A percentile compares a stretch with the other conserved stretches of the same genome.
phyloP scores from a whole-genome alignment of 2,888 invertebrate genomes.

The Eupeodes luniger region DNA sequence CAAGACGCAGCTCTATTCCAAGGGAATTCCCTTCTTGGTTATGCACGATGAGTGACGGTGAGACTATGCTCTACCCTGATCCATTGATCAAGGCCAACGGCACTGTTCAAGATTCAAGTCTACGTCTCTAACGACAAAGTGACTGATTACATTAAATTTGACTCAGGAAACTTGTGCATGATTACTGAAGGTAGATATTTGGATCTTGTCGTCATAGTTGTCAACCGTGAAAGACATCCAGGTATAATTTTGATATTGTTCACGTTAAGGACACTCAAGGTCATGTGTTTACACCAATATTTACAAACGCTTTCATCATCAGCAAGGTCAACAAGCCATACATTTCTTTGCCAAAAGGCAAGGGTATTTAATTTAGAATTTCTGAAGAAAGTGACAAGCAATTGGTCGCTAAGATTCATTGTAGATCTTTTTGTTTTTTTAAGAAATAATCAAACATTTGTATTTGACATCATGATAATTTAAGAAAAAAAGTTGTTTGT shows the following conservation, averaged over 20 bases:
- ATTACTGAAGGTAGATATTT: conserved; percentile 99
- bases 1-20: conserved; percentile 94
- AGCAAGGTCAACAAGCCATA: conserved; percentile 99
- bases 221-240: conserved; percentile 98
- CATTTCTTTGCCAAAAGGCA: conserved; percentile 98
- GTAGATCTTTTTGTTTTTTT: conserved; percentile 78
- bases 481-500: conserved; percentile 38
- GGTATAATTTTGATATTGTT: conserved; percentile 99
- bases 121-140: conserved; percentile 97
- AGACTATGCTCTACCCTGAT: conserved; percentile 99
- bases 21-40: conserved; percentile 96
- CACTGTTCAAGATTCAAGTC: conserved; percentile 96
- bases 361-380: conserved; percentile 98
- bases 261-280: conserved; percentile 98
- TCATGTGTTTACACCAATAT: conserved; percentile 98
- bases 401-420: conserved; percentile 93
- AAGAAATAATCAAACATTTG: conserved; percentile 66
- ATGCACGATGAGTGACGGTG: conserved; percentile 95
- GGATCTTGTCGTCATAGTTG: conserved; percentile 99
- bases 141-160: conserved; percentile 99
- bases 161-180: conserved; percentile 99
- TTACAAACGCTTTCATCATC: conserved; percentile 99
- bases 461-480: conserved; percentile 70
- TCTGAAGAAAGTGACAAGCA: conserved; percentile 99
- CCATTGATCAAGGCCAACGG: conserved; percentile 98